A percentile compares a stretch with the other conserved stretches of the same genome.
Conservation (phyloP, 2,113 vertebrate genomes). For the Typhlomys cinereus region DNA sequence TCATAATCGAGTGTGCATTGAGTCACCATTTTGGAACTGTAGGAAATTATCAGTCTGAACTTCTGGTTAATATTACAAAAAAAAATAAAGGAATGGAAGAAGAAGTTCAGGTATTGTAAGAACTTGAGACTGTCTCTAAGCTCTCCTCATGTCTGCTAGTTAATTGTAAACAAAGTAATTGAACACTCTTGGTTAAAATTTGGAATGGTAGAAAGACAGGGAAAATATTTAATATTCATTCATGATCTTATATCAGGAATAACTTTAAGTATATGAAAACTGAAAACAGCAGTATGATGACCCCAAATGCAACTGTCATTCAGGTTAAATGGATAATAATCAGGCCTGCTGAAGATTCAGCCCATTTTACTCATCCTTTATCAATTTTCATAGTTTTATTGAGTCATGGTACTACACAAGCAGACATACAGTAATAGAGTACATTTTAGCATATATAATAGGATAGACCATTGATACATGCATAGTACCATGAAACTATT, state of each 20-base stretch:
- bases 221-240: not conserved
- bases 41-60: not conserved
- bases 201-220: not conserved
- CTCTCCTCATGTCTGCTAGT: not conserved
- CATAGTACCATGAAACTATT: not conserved
- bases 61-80: not conserved
- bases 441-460: not conserved
- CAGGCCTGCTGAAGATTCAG: not conserved
- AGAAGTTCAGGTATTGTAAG: too few relatives aligned
- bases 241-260: not conserved
- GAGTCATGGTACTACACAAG: not conserved
- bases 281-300: too few relatives aligned
- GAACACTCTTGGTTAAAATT: too few relatives aligned
- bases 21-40: not conserved
- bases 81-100: not conserved
- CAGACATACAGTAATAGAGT: too few relatives aligned
- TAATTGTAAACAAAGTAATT: not conserved
- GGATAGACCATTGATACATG: not conserved
- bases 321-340: too few relatives aligned
- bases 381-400: not conserved
- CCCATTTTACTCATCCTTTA: not conserved
- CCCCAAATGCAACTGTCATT: not conserved
- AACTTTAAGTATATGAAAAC: not conserved
- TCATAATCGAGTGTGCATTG: not conserved
- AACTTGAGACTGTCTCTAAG: rapidly evolving